phyloP scores from a whole-genome alignment of 2,888 invertebrate genomes.

The Aplocera efformata region DNA sequence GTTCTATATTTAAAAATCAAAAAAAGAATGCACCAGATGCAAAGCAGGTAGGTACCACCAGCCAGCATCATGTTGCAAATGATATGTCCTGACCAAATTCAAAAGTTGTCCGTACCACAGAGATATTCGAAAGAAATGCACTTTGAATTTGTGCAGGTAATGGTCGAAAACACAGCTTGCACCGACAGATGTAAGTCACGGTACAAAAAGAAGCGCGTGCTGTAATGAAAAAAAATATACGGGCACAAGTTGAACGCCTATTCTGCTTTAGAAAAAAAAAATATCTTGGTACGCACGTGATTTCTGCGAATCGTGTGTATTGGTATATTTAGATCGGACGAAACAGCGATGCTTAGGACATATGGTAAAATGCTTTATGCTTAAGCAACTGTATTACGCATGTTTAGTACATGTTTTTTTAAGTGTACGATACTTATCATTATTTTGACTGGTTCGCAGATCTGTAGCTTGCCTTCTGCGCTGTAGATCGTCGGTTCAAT shows the following conservation, averaged over 20 bases:
- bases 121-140: background rate
- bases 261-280: conserved; percentile 45
- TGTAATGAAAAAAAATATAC: conserved; percentile 65
- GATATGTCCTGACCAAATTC: conserved; percentile 41
- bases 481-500: too few relatives aligned
- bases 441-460: too few relatives aligned
- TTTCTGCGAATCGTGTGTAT: conserved; percentile 59
- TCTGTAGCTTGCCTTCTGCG: too few relatives aligned
- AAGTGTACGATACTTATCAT: too few relatives aligned
- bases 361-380: conserved; percentile 10
- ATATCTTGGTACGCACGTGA: conserved; percentile 44
- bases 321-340: conserved; percentile 46
- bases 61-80: conserved; percentile 75
- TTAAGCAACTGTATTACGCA: conserved; percentile 8
- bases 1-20: conserved; percentile 63
- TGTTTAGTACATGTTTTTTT: too few relatives aligned
- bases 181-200: conserved; percentile 71
- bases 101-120: conserved; percentile 11
- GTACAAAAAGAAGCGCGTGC: conserved; percentile 74
- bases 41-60: conserved; percentile 69
- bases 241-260: conserved; percentile 72
- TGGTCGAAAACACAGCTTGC: conserved; percentile 70
- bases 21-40: conserved; percentile 71
- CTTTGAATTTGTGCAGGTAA: conserved; percentile 40
- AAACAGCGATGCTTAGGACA: conserved; percentile 7